Evolutionary conservation across 2,113 vertebrate genomes (phyloP), one percentile per base, ranked within the genome.

Genomic region (Herpailurus yagouaroundi): DNA sequence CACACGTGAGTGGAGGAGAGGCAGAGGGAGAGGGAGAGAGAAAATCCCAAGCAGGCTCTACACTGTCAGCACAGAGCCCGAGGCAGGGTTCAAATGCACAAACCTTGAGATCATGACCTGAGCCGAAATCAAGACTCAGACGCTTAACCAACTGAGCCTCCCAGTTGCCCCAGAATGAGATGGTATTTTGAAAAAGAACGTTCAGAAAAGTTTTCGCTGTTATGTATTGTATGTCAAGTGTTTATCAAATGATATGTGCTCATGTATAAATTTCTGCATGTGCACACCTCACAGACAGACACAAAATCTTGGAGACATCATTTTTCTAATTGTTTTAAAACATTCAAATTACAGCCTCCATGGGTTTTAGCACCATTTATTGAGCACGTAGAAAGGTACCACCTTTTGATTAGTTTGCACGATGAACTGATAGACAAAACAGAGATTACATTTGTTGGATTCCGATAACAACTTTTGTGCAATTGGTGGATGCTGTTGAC

Each of bases 291-390:
- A 76, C 6, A 66, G 5, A 85, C 0, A 38, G 38, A 73, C 6
- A 21, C 12, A 82, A 87, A 86, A 69, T 25, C 31, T 36, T 63
- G 12, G 52, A 86, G 50, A 74, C 25, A n/a, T 19, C 14, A 52
- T 38, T 77, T 96, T 93, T 63, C 84, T 93, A 68, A 93, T 4
- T 14, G 7, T 21, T 85, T 91, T 38, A 76, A 95, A 84, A 85
- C 16, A 55, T 82, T 89, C 18, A 29, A 83, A 57, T 87, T 89
- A 74, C 1, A 63, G 15, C 83, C 48, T n/a, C 7, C 52, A 7
- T 86, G 50, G 0, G 23, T 15, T 89, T n/a, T 57, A 25, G 63
- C 31, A 45, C 4, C 23, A 18, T 33, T 64, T 89, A 64, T 27
- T 55, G 4, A 36, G 19, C 14, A 6, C 5, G 66, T 33, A 79